phyloP scores from a whole-genome alignment of 1,140 invertebrate species.

The Apis cerana region DNA sequence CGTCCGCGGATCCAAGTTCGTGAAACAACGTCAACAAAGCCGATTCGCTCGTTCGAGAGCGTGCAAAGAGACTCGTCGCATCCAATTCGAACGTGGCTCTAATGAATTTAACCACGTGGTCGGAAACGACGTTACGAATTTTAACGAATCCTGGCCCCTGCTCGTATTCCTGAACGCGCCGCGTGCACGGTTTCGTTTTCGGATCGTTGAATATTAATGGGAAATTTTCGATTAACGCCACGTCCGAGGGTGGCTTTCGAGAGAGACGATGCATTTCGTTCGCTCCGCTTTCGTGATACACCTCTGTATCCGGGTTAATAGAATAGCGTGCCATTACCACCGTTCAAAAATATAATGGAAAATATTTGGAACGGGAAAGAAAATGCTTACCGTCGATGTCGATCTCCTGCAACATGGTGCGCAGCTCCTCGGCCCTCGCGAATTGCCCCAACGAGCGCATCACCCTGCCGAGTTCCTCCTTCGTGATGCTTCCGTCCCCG shows the following conservation, averaged over 20 bases:
- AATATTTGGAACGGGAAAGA: not conserved
- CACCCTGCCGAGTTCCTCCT: slow-evolving; percentile 91
- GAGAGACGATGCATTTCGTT: not conserved
- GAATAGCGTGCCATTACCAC: not conserved
- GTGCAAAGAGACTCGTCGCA: not conserved
- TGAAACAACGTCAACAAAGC: not conserved
- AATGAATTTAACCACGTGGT: slow-evolving; percentile 15
- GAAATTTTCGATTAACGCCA: slow-evolving; percentile 20
- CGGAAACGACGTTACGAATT: slow-evolving; percentile 9
- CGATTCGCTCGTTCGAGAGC: not conserved
- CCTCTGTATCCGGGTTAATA: not conserved
- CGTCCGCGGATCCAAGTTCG: not conserved
- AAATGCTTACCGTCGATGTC: slow-evolving; percentile 89
- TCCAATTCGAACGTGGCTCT: not conserved
- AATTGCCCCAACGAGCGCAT: slow-evolving; percentile 93
- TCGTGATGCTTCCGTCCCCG: slow-evolving; percentile 93
- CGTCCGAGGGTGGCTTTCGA: not conserved
- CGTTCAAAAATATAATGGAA: not conserved
- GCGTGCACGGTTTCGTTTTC: not conserved
- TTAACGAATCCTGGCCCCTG: not conserved
- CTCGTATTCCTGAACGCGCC: not conserved
- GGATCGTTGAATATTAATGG: slow-evolving; percentile 18
- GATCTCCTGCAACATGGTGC: slow-evolving; percentile 94
- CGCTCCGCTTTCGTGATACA: not conserved
- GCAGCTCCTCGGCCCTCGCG: slow-evolving; percentile 90